phyloP scores from a whole-genome alignment of 1,140 invertebrate genomes.

The Adoxophyes honmai region DNA sequence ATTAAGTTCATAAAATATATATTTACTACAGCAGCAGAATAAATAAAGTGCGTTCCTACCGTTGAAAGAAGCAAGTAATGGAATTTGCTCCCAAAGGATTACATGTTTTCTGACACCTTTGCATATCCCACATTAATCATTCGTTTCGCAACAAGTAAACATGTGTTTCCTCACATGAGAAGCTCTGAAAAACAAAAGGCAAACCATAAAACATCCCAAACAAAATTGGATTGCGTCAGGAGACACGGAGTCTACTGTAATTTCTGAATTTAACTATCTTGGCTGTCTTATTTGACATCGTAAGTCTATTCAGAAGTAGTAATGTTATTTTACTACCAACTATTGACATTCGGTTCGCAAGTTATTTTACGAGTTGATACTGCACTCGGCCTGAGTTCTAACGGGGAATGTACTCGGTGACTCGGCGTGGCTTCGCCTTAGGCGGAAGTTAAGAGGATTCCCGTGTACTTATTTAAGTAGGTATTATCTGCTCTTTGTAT shows the following conservation, averaged over 20 bases:
- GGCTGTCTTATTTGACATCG: constrained; percentile 32
- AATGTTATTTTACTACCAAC: constrained; percentile 36
- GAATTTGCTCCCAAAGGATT: too few species aligned
- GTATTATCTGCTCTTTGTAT: neutral
- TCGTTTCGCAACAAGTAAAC: neutral
- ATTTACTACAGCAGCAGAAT: neutral
- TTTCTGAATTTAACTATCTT: constrained; percentile 21
- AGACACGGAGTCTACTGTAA: neutral
- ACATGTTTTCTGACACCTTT: too few species aligned
- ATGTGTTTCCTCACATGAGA: too few species aligned
- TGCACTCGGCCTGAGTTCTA: neutral
- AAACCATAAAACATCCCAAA: too few species aligned
- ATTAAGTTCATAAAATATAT: constrained; percentile 1
- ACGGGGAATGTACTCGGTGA: neutral
- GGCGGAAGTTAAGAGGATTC: neutral
- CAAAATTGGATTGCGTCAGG: too few species aligned
- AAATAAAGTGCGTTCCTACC: neutral
- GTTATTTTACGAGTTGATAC: constrained; percentile 25
- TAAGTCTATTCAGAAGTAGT: constrained; percentile 29
- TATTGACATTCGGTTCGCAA: constrained; percentile 17
- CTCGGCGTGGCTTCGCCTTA: neutral
- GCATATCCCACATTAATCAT: neutral
- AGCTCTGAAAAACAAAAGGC: too few species aligned
- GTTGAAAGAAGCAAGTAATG: too few species aligned
- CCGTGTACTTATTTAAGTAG: neutral